These are phyloP conservation scores for Accipiter cooperii DNA, from an alignment of 2,113 vertebrate species.

Conservation along the genomic window DNA sequence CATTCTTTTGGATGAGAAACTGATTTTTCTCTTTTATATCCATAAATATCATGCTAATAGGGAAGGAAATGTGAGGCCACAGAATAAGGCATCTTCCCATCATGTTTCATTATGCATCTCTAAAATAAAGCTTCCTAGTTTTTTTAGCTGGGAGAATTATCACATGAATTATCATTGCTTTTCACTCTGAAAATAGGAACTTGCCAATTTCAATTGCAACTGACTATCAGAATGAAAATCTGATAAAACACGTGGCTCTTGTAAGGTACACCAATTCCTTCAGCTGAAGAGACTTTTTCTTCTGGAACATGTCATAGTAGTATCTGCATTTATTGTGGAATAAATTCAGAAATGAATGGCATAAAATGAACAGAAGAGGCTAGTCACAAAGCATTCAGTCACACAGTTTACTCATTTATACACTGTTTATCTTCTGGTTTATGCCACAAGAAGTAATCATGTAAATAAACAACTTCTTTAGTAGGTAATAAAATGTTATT, in stretches of 20 bases:
- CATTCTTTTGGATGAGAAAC: background rate
- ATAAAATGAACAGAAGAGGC: background rate
- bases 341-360: background rate
- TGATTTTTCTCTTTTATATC: background rate
- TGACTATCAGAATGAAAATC: background rate
- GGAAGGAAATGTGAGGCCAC: background rate
- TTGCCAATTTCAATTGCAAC: background rate
- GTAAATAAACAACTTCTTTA: slow-evolving; percentile 45
- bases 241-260: background rate
- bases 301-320: background rate
- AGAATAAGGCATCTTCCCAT: background rate
- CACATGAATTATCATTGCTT: background rate
- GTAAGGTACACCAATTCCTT: background rate
- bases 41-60: background rate
- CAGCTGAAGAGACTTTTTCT: background rate
- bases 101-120: background rate
- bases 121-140: background rate
- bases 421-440: slow-evolving; percentile 1
- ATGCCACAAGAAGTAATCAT: background rate
- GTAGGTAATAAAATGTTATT: slow-evolving; percentile 2
- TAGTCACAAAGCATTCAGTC: background rate
- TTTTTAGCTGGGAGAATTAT: background rate
- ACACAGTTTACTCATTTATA: background rate
- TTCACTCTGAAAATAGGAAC: background rate
- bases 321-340: background rate